phyloP scores from a whole-genome alignment of 2,888 invertebrate species.

The Enchytraeus crypticus region DNA sequence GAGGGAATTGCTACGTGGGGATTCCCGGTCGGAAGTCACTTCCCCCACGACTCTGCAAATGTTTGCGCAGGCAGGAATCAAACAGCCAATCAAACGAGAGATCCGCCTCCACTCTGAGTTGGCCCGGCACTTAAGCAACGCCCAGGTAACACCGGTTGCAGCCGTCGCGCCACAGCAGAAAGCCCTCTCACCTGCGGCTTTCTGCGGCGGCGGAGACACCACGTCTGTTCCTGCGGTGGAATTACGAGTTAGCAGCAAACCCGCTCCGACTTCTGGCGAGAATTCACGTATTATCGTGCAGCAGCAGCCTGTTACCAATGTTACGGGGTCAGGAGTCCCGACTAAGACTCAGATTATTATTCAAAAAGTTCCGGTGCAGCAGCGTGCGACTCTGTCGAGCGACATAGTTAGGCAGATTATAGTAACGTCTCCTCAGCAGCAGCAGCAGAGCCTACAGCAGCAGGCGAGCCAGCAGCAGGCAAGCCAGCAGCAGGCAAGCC shows the following conservation, averaged over 20 bases:
- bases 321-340: neutral
- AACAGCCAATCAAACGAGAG: slow-evolving; percentile 7
- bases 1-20: neutral
- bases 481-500: neutral
- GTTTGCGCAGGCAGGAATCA: slow-evolving; percentile 6
- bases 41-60: slow-evolving; percentile 4
- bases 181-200: no score
- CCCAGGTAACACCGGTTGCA: neutral
- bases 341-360: neutral
- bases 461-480: neutral
- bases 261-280: neutral
- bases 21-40: neutral
- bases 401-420: no score
- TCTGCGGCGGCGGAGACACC: neutral
- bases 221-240: neutral
- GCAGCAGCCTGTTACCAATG: no score
- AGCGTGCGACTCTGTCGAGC: no score
- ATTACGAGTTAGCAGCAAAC: neutral
- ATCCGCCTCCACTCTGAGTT: slow-evolving; percentile 23
- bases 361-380: slow-evolving; percentile 3
- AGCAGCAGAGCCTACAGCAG: slow-evolving; percentile 3
- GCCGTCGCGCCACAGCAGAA: neutral
- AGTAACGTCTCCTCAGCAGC: slow-evolving; percentile 5
- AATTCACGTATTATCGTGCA: neutral
- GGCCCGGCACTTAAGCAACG: slow-evolving; percentile 13